These are phyloP conservation scores for Pangasianodon hypophthalmus DNA, from an alignment of 2,113 vertebrate genomes.

Conservation along the genomic window DNA sequence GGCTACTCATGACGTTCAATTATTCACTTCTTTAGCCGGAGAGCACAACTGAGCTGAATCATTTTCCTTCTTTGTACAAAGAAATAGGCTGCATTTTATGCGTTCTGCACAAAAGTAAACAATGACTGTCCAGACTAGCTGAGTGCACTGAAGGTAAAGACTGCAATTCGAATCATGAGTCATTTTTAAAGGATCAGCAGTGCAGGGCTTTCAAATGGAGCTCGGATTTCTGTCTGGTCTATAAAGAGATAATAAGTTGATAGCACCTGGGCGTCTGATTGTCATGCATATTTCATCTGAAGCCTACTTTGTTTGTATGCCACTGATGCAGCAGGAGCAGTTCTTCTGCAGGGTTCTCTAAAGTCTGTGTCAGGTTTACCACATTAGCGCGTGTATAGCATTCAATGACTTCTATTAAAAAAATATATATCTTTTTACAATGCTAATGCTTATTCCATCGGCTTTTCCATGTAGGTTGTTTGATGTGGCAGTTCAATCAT, in stretches of 20 bases:
- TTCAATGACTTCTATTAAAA: not conserved
- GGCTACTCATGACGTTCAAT: not conserved
- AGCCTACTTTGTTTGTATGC: not conserved
- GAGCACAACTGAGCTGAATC: not conserved
- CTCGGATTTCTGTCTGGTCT: slow-evolving; percentile 15
- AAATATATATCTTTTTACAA: not conserved
- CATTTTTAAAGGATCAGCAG: slow-evolving; percentile 1
- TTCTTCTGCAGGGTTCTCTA: not conserved
- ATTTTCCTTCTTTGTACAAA: not conserved
- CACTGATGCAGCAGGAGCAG: slow-evolving; percentile 12
- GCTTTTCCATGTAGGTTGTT: not conserved
- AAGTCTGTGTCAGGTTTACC: not conserved
- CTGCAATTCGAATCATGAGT: not conserved
- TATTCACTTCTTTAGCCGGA: slow-evolving; percentile 2
- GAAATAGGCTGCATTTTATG: not conserved
- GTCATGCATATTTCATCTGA: slow-evolving; percentile 55
- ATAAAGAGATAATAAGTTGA: slow-evolving; percentile 33
- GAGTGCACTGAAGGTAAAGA: slow-evolving; percentile 1
- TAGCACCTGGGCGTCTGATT: slow-evolving; percentile 17
- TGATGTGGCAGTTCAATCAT: not conserved
- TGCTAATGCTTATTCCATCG: not conserved
- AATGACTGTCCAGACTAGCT: not conserved
- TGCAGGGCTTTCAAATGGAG: not conserved
- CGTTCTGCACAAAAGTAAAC: not conserved
- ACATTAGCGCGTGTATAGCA: not conserved